phyloP scores from a whole-genome alignment of 2,797 vertebrate species.

The Microchirus variegatus region DNA sequence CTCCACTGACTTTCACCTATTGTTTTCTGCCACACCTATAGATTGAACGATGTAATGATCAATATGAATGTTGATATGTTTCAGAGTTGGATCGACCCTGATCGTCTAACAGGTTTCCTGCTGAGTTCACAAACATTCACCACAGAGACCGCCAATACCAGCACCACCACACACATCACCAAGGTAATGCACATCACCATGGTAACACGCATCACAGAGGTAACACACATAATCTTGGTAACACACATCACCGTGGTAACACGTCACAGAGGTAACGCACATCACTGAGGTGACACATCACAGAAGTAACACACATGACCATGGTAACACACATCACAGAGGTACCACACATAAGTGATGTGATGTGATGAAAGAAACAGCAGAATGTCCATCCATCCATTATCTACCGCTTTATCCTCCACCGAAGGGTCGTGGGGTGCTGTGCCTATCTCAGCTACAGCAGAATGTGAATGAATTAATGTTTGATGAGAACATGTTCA shows the following conservation, averaged over 20 bases:
- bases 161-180: constrained; percentile 84
- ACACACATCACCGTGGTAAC: constrained; percentile 28
- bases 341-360: too few species aligned
- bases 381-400: too few species aligned
- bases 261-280: neutral
- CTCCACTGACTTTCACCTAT: neutral
- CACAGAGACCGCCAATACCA: constrained; percentile 91
- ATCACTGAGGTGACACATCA: constrained; percentile 28
- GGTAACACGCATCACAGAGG: neutral
- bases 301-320: constrained; percentile 65
- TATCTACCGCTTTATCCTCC: too few species aligned
- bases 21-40: neutral
- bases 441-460: too few species aligned
- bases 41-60: neutral
- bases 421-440: too few species aligned
- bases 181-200: neutral
- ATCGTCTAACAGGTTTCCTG: constrained; percentile 79
- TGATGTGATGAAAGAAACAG: too few species aligned
- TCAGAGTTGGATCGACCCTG: constrained; percentile 84
- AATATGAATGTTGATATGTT: neutral
- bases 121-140: constrained; percentile 95
- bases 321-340: neutral
- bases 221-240: constrained; percentile 65
- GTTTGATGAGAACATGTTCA: neutral
- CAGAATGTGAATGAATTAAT: neutral